Conservation (phyloP, 2,113 vertebrate genomes). For the Istiophorus platypterus region DNA sequence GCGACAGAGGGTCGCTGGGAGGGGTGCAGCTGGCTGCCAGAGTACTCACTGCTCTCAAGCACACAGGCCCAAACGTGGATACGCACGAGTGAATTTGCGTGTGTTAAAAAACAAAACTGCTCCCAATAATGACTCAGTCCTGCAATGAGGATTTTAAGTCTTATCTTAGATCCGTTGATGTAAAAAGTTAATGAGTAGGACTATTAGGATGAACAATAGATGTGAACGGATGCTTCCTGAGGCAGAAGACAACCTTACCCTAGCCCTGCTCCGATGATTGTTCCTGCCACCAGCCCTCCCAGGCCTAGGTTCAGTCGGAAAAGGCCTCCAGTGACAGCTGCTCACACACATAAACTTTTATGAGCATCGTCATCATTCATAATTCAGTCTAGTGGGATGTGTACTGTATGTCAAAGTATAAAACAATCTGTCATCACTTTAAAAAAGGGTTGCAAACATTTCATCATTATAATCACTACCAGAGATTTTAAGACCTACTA, state of each 20-base stretch:
- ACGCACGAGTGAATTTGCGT: neutral
- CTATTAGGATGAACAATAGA: neutral
- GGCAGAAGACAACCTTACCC: constrained; percentile 84
- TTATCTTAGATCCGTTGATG: neutral
- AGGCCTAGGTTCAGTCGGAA: constrained; percentile 92
- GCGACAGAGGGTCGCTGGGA: constrained; percentile 76
- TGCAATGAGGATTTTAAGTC: neutral
- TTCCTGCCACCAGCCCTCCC: constrained; percentile 85
- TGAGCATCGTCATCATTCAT: constrained; percentile 2
- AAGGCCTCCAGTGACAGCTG: constrained; percentile 90
- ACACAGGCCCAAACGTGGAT: constrained; percentile 8
- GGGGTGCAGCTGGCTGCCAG: constrained; percentile 83
- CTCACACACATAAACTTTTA: constrained; percentile 30
- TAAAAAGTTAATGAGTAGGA: neutral
- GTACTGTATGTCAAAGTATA: too few relatives aligned
- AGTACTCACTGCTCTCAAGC: constrained; percentile 52
- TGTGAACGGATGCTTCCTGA: neutral
- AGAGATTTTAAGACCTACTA: neutral
- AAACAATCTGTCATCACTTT: neutral
- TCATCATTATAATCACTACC: neutral
- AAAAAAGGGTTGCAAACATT: neutral
- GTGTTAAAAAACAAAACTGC: neutral
- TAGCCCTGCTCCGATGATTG: constrained; percentile 85
- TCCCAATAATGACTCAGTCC: neutral
- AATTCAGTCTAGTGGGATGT: neutral